Conservation (phyloP, 2,888 invertebrate genomes). For the Diadegma fenestrale region DNA sequence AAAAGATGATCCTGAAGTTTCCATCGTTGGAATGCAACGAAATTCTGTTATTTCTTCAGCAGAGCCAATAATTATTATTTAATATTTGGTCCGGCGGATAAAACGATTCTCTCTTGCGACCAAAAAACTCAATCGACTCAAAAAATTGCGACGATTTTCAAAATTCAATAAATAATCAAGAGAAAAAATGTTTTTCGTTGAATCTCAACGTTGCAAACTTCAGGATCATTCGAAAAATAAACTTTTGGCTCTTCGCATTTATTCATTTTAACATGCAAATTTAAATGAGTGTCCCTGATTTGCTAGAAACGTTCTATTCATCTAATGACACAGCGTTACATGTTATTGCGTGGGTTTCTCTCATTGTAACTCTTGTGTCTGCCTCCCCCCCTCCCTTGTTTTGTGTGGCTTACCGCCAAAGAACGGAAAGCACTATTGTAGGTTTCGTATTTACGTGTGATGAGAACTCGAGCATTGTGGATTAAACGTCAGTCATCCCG, state of each 20-base stretch:
- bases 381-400: slow-evolving; percentile 8
- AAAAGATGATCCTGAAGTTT: too few species aligned
- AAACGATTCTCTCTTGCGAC: too few species aligned
- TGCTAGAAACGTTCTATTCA: background rate
- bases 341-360: slow-evolving; percentile 45
- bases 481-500: slow-evolving; percentile 66
- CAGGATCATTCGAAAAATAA: too few species aligned
- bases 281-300: background rate
- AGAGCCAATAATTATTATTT: too few species aligned
- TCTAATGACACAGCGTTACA: slow-evolving; percentile 3
- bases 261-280: background rate
- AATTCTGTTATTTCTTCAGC: too few species aligned
- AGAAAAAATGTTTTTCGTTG: too few species aligned
- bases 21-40: too few species aligned
- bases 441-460: slow-evolving; percentile 29
- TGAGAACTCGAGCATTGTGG: slow-evolving; percentile 52
- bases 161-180: too few species aligned
- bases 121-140: too few species aligned
- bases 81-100: too few species aligned
- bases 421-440: slow-evolving; percentile 51
- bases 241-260: background rate
- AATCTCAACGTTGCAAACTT: too few species aligned
- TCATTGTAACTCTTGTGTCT: slow-evolving; percentile 39
- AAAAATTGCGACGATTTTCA: too few species aligned
- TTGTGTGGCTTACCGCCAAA: slow-evolving; percentile 45